Base-by-base conservation (phyloP, 2,113 vertebrate species). In the Candoia aspera region DNA sequence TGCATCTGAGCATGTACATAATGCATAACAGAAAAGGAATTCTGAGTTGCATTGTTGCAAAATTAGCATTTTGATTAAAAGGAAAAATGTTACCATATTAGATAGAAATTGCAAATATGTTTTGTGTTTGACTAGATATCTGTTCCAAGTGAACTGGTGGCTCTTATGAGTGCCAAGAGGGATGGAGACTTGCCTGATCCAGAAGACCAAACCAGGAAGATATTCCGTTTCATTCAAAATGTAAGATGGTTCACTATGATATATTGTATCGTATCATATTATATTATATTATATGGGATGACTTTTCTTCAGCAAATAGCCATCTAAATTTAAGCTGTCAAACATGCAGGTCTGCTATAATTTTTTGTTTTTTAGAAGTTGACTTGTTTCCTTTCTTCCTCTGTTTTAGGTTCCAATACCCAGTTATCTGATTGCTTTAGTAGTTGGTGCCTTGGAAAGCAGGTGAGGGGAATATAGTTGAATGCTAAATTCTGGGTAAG, bases 361-460 rank as follows among this genome's bases (percentile, higher is more conserved):
- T 91, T 29, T 37, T 79, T 42, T 79, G 37, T 79, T 79, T 79
- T 37, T 33, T 49, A 55, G 10, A 9, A 85, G 84, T 84, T 0
- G 90, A 83, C 62, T 42, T 94, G 29, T 83, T 60, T 90, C 0
- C 6, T 94, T 26, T 87, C 87, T 84, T 26, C 87, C 84, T 83
- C 89, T 49, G 15, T 46, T 33, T 73, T 95, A 99, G 99, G 98
- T 99, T 89, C 96, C 98, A 0, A 98, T 99, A 97, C 99, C 99
- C 2, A 98, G 98, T 90, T 99, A 99, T 95, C 97, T 99, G 96
- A 98, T 99, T 46, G 99, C 99, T 49, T 96, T 99, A 26, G 99
- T 99, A 84, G 98, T 99, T 84, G 99, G 99, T 87, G 98, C 98
- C 92, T 96, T 99, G 96, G 99, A 99, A 97, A 99, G 98, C 98